Percentiles rank a stretch among this genome's conserved stretches.
phyloP scores from a whole-genome alignment of 2,888 invertebrate genomes.

The Leucophora obtusa region DNA sequence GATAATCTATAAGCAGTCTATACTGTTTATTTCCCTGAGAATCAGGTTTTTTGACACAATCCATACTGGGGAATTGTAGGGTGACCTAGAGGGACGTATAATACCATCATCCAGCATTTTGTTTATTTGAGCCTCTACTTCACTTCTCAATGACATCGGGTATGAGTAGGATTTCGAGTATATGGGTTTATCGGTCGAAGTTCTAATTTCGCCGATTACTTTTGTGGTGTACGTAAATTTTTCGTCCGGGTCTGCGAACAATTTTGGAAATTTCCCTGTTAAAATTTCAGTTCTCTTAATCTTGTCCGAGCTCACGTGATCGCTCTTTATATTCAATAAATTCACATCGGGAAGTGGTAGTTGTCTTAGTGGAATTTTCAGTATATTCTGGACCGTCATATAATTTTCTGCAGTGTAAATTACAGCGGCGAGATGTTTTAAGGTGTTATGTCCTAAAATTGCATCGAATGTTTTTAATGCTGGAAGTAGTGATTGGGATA shows the following conservation, averaged over 20 bases:
- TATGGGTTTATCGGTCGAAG: constrained; percentile 24
- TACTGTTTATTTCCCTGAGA: constrained; percentile 22
- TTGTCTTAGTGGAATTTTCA: constrained; percentile 1
- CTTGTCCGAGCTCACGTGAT: too few species aligned
- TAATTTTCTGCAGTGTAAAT: not conserved
- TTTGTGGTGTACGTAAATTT: constrained; percentile 36
- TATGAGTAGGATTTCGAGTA: constrained; percentile 31
- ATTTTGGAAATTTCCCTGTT: constrained; percentile 18
- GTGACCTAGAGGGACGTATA: constrained; percentile 25
- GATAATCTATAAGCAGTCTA: constrained; percentile 26
- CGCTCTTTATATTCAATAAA: too few species aligned
- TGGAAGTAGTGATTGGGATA: not conserved
- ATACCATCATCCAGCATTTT: constrained; percentile 35
- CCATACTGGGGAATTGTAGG: too few species aligned
- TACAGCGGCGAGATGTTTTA: not conserved
- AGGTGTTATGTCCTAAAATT: not conserved
- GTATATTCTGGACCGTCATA: not conserved
- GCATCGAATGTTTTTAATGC: constrained; percentile 17
- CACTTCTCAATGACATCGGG: constrained; percentile 35
- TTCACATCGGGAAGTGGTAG: constrained; percentile 1
- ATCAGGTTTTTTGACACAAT: constrained; percentile 26
- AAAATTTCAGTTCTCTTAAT: not conserved
- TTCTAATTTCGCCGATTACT: constrained; percentile 39
- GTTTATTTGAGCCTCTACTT: constrained; percentile 25
- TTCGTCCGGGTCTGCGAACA: constrained; percentile 37